Evolutionary conservation across 2,113 vertebrate species (phyloP).

Genomic region (Urocynchramus pylzowi): DNA sequence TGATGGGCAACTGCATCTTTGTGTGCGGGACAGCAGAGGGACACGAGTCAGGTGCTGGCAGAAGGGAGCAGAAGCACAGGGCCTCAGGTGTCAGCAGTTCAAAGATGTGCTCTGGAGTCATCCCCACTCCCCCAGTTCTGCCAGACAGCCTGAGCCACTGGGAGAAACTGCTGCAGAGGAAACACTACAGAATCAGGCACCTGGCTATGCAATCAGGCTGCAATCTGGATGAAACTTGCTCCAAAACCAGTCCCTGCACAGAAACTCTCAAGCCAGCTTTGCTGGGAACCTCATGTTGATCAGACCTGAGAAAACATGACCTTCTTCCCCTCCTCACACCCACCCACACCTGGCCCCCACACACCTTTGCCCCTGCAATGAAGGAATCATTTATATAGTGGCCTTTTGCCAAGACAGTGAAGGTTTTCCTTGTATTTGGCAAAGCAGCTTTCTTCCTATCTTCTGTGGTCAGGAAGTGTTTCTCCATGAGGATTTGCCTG

Average conservation of each 20-base stretch:
- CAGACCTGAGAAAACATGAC: neutral
- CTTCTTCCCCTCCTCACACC: neutral
- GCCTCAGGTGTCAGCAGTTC: neutral
- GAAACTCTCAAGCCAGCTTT: neutral
- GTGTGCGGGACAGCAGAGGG: neutral
- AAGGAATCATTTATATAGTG: neutral
- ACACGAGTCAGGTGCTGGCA: neutral
- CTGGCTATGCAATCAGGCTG: neutral
- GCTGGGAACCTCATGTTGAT: neutral
- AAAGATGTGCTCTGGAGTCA: neutral
- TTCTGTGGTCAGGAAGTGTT: neutral
- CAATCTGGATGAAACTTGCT: neutral
- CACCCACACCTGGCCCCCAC: neutral
- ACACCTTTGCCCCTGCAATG: neutral
- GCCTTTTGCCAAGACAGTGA: neutral
- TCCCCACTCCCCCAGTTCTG: neutral
- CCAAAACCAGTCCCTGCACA: neutral
- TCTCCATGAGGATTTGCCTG: neutral
- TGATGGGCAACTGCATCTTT: neutral
- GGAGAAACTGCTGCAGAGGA: neutral
- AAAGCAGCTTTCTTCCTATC: neutral
- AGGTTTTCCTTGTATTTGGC: neutral
- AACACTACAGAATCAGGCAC: neutral
- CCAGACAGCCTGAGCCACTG: neutral
- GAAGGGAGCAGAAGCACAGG: neutral